phyloP scores from a whole-genome alignment of 2,888 invertebrate genomes.

The Cheilosia scutellata region DNA sequence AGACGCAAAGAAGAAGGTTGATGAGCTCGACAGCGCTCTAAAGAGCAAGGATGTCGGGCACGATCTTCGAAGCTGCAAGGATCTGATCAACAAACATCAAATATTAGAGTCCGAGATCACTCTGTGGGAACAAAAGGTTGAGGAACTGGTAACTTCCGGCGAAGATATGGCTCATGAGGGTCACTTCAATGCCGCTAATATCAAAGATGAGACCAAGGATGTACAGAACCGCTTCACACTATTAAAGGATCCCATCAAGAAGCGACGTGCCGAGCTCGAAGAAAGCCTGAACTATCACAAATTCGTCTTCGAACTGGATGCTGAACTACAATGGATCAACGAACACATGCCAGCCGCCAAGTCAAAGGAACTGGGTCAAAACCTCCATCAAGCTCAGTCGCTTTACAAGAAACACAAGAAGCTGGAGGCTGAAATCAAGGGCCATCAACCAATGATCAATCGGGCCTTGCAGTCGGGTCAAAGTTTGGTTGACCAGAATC shows the following conservation, averaged over 20 bases:
- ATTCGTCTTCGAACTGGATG: slow-evolving; percentile 96
- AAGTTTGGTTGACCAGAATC: slow-evolving; percentile 89
- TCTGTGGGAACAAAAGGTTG: slow-evolving; percentile 92
- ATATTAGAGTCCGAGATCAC: slow-evolving; percentile 93
- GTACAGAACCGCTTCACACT: slow-evolving; percentile 89
- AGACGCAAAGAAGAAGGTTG: slow-evolving; percentile 93
- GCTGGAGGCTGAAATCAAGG: slow-evolving; percentile 94
- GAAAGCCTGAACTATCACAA: slow-evolving; percentile 93
- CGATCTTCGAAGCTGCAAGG: slow-evolving; percentile 96
- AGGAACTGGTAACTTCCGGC: slow-evolving; percentile 91
- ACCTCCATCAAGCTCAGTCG: slow-evolving; percentile 96
- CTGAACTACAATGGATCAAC: slow-evolving; percentile 97
- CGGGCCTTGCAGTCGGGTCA: slow-evolving; percentile 93
- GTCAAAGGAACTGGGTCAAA: slow-evolving; percentile 91
- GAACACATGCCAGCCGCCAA: slow-evolving; percentile 93
- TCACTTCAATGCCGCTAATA: slow-evolving; percentile 96
- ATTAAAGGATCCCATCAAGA: slow-evolving; percentile 89
- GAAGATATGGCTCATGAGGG: slow-evolving; percentile 96
- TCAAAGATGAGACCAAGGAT: slow-evolving; percentile 90
- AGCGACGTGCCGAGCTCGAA: slow-evolving; percentile 91
- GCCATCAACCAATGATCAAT: slow-evolving; percentile 93
- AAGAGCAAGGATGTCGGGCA: slow-evolving; percentile 93
- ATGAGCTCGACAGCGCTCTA: slow-evolving; percentile 92
- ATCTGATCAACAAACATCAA: slow-evolving; percentile 95
- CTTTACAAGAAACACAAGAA: slow-evolving; percentile 97